Evolutionary conservation across 1,140 invertebrate species (phyloP), one percentile per base, ranked within the genome.

Genomic region (Hyles euphorbiae): DNA sequence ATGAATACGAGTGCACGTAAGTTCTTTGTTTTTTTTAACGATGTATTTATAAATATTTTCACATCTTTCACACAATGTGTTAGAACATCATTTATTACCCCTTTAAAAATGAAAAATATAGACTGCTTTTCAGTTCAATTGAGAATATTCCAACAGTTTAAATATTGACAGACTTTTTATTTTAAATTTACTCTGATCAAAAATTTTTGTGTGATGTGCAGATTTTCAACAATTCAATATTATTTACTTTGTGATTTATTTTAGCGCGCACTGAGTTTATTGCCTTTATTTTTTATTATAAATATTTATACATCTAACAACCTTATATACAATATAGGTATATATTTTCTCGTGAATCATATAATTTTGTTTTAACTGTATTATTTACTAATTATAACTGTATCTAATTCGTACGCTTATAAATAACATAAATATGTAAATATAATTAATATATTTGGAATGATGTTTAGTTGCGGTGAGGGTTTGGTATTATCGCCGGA

Each of bases 1-100:
- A 96, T 87, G 94, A 96, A 88, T 97, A 97, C 74, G 97, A 98
- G 76, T 99, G 98, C 96, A 97, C 96, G 97, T 99, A 90, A 94
- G 96, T 94, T 76, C 78, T 60, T 74, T 45, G 52, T 67, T 63
- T 22, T 45, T 52, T 61, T 40, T 40, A 40, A 40, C 4, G 4
- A 40, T 2, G 1, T 40, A 5, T 3, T 40, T 40, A 5, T 40
- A 2, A 5, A 40, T 40, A 40, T 5, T 40, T 40, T 8, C 8
- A 40, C 36, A 40, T 40, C 36, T 40, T 40, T 40, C 1, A 40
- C 8, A 40, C 1, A 40, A 40, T 40, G 8, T 5, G 5, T 8
- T 40, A 5, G 36, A 40, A 40, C 36, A 40, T 40, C 22, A 22
- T 22, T 22, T 22, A 22, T 22, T 22, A 22, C 22, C 2, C 22